Conservation (phyloP, 2,113 vertebrate species). For the Muscicapa adusta region DNA sequence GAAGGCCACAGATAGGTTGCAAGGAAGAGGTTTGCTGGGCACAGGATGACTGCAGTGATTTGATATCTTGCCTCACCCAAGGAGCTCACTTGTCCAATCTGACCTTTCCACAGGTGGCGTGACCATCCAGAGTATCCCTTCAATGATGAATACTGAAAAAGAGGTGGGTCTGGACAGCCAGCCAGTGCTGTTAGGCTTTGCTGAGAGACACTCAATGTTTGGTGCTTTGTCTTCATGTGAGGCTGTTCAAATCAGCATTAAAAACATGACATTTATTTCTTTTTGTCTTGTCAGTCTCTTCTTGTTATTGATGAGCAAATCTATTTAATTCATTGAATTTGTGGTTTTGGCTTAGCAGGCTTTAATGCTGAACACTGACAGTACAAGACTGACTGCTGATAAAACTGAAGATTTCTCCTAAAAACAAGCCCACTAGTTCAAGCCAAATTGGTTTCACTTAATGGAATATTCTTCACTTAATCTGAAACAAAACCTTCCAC, state of each 20-base stretch:
- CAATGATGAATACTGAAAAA: conserved; percentile 83
- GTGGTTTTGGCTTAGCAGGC: background rate
- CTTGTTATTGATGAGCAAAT: background rate
- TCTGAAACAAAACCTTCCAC: background rate
- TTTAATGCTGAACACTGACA: background rate
- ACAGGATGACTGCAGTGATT: background rate
- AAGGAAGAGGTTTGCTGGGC: background rate
- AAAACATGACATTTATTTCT: conserved; percentile 1
- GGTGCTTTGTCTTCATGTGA: conserved; percentile 6
- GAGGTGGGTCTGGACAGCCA: background rate
- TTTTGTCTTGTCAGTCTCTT: background rate
- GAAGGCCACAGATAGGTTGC: background rate
- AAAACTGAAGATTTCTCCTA: background rate
- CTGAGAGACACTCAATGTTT: background rate
- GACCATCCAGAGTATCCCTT: conserved; percentile 94
- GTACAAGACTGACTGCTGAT: background rate
- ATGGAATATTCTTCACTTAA: background rate
- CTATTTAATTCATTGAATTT: background rate
- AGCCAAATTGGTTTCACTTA: background rate
- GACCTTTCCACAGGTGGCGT: conserved; percentile 80
- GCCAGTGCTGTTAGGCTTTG: background rate
- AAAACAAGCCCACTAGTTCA: background rate
- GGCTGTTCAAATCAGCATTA: conserved; percentile 23
- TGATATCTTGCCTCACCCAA: background rate
- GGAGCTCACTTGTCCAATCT: background rate